Evolutionary conservation across 2,888 invertebrate species (phyloP).

Genomic region (Platypus cylindrus): DNA sequence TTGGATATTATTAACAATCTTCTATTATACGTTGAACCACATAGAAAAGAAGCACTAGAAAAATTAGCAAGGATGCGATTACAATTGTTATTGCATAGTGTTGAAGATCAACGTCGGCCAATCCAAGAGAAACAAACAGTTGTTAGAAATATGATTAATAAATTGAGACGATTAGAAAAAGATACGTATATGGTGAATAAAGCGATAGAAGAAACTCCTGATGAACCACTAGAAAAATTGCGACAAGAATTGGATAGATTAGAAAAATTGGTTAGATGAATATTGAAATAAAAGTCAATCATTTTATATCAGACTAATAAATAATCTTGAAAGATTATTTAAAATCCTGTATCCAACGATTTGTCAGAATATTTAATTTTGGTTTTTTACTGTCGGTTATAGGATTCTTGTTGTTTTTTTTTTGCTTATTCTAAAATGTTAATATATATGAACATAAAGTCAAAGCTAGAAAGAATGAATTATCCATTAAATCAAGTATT

Average conservation of each 20-base stretch:
- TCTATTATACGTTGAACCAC: constrained; percentile 90
- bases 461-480: too few species aligned
- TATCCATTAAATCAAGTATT: too few species aligned
- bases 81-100: constrained; percentile 80
- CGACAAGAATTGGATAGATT: constrained; percentile 57
- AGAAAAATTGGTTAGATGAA: constrained; percentile 53
- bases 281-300: too few species aligned
- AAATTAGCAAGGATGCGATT: constrained; percentile 86
- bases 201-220: constrained; percentile 57
- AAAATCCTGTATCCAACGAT: too few species aligned
- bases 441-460: too few species aligned
- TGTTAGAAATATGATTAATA: constrained; percentile 62
- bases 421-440: too few species aligned
- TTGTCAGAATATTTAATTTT: too few species aligned
- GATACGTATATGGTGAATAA: constrained; percentile 80
- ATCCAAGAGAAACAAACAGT: constrained; percentile 85
- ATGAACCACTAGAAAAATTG: constrained; percentile 43
- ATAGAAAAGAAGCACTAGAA: constrained; percentile 82
- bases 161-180: constrained; percentile 74
- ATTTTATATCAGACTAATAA: too few species aligned
- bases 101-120: constrained; percentile 82
- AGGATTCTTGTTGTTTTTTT: too few species aligned
- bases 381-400: too few species aligned
- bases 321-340: too few species aligned
- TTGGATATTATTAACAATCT: constrained; percentile 97